Evolutionary conservation across 2,888 invertebrate species (phyloP).

Genomic region (Diarsia rubi): DNA sequence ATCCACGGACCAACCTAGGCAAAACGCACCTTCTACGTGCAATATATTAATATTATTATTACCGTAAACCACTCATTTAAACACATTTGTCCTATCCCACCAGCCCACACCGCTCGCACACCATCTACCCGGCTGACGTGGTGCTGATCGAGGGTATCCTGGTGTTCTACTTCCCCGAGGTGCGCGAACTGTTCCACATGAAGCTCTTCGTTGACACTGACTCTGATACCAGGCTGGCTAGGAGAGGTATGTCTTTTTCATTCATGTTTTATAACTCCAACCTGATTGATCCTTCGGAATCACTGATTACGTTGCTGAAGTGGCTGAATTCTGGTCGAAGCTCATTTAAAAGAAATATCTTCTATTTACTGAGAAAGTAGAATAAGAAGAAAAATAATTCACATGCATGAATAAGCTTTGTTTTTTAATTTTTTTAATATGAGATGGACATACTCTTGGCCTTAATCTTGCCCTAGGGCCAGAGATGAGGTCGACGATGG

Average conservation of each 20-base stretch:
- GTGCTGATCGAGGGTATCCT: constrained; percentile 99
- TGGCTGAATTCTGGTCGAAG: background rate
- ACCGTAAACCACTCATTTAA: background rate
- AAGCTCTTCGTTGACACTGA: constrained; percentile 99
- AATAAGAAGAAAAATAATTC: background rate
- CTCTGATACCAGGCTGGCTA: constrained; percentile 98
- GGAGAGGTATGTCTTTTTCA: constrained; percentile 93
- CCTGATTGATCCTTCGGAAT: background rate
- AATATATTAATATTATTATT: too few relatives aligned
- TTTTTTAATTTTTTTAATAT: too few relatives aligned
- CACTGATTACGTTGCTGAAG: background rate
- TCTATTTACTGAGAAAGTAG: background rate
- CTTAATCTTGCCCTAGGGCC: too few relatives aligned
- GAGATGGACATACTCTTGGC: too few relatives aligned
- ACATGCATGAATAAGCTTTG: too few relatives aligned
- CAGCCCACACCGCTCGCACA: constrained; percentile 92
- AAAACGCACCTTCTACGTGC: too few relatives aligned
- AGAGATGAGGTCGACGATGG: too few relatives aligned
- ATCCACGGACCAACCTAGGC: too few relatives aligned
- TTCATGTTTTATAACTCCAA: background rate
- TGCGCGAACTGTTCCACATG: constrained; percentile 99
- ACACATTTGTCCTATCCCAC: background rate
- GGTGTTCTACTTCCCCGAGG: constrained; percentile 98
- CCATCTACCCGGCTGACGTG: constrained; percentile 98
- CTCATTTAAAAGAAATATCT: background rate